Base-by-base conservation (phyloP, 2,797 vertebrate species). In the Graptemys geographica region DNA sequence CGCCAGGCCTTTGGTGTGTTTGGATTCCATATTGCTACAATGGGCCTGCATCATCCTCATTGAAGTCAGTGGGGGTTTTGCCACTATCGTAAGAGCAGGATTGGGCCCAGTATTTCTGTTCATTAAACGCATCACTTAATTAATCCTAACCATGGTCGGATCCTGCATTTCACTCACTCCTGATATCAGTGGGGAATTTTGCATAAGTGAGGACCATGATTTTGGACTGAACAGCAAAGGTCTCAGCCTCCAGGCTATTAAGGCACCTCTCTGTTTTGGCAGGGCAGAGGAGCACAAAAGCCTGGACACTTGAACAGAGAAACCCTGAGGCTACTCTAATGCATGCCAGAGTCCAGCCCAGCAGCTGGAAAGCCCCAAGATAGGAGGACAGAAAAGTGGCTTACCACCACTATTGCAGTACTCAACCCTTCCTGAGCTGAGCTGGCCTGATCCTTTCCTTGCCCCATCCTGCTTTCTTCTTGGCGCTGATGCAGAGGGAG, bases 61-160 rank as follows among this genome's bases (percentile, higher is more conserved):
- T 11, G 92, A 95, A 94, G 83, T 27, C 21, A 72, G 1, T 55
- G 44, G 1, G 74, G 47, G 51, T 5, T 10, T 44, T 4, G 18
- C 6, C 69, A 72, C n/a, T 21, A 31, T 44, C 37, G 55, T 52
- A 11, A 90, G 84, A 72, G 81, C 72, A 88, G n/a, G 91, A 83
- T 37, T 79, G 0, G 0, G 18, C 6, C 37, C 87, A 31, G 74
- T 2, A 84, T 11, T 83, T 21, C 8, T 0, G 41, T 79, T 82
- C 81, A 93, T 82, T 62, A 88, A 89, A 95, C 37, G 4, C 87
- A 53, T 21, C 79, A 93, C 2, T 7, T 10, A 37, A 94, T 56
- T 92, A 56, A 2, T 84, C 10, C 5, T 28, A 74, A 25, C n/a
- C 11, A 8, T 80, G 85, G 85, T 74, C 49, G 81, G 25, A 78